Evolutionary conservation across 2,113 vertebrate genomes (phyloP), one percentile per base, ranked within the genome.

Genomic region (Buteo buteo): DNA sequence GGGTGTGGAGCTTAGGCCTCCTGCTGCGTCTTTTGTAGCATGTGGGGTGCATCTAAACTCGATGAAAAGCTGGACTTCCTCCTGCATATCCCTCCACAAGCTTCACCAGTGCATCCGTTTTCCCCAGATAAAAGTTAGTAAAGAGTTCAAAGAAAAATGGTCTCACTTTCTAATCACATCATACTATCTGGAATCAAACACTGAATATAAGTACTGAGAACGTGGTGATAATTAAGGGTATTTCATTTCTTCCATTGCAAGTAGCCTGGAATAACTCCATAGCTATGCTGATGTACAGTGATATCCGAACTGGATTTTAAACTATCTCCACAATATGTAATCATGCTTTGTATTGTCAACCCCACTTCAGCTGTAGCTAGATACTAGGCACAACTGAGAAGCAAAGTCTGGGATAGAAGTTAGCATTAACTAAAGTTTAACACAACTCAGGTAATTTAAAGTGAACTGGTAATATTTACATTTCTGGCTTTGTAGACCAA

Each of bases 31-130:
- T 9, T 66, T 50, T n/a, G 29, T 19, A 40, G 18, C 7, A 20
- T 11, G 1, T 52, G 15, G 12, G 10, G 4, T 54, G 40, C 0
- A 0, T 28, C 14, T 16, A 62, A 3, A 5, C 5, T 42, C 24
- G 21, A 0, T 24, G 62, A 76, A 62, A 76, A 22, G 1, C 3
- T 45, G 6, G 6, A 29, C 19, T 61, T 45, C 17, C 29, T 55
- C 25, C 38, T 69, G 28, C 6, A 16, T 55, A 34, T 31, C 16
- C 13, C 11, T 65, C 58, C 49, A 58, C 7, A 40, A 58, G 3
- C 3, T 62, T 93, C 76, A 58, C 6, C 18, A 49, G 4, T 7
- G 1, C 5, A 54, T 52, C 31, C 6, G 4, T 55, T 64, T 88
- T 6, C 8, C 16, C 9, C n/a, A 24, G 28, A 6, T 7, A 49